These are phyloP conservation scores for Zaprionus inermis DNA, from an alignment of 1,140 invertebrate genomes.

Conservation along the genomic window DNA sequence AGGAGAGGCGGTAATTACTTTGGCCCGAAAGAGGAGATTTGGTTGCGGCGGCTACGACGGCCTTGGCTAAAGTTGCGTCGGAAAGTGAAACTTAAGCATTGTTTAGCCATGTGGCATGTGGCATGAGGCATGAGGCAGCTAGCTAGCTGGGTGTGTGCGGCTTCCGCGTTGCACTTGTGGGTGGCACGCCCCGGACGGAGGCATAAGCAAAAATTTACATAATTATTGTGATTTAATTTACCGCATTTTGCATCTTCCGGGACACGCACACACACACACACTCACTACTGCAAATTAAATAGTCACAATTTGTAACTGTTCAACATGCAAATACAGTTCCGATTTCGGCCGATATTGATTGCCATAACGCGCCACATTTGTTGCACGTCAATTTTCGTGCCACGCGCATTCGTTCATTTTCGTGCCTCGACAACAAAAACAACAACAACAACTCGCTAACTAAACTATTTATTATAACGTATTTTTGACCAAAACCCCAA, in stretches of 20 bases:
- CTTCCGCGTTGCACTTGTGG: conserved; percentile 66
- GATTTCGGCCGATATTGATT: conserved; percentile 14
- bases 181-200: conserved; percentile 46
- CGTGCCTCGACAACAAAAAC: conserved; percentile 46
- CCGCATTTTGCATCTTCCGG: conserved; percentile 41
- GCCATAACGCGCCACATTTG: conserved; percentile 32
- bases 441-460: not conserved
- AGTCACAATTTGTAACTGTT: conserved; percentile 44
- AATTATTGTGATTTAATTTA: conserved; percentile 75
- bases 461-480: not conserved
- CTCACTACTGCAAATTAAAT: conserved; percentile 26
- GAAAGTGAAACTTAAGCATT: conserved; percentile 53
- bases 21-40: conserved; percentile 13
- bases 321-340: conserved; percentile 50
- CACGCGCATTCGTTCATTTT: conserved; percentile 66
- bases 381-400: conserved; percentile 64
- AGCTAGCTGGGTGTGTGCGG: not conserved
- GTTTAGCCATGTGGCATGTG: conserved; percentile 30
- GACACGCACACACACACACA: conserved; percentile 19
- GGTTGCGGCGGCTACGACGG: not conserved
- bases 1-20: conserved; percentile 46
- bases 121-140: conserved; percentile 34
- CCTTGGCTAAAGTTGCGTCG: conserved; percentile 29
- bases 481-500: conserved; percentile 7
- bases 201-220: conserved; percentile 55